Evolutionary conservation across 2,797 vertebrate genomes (phyloP).

Genomic region (Scleropages formosus): DNA sequence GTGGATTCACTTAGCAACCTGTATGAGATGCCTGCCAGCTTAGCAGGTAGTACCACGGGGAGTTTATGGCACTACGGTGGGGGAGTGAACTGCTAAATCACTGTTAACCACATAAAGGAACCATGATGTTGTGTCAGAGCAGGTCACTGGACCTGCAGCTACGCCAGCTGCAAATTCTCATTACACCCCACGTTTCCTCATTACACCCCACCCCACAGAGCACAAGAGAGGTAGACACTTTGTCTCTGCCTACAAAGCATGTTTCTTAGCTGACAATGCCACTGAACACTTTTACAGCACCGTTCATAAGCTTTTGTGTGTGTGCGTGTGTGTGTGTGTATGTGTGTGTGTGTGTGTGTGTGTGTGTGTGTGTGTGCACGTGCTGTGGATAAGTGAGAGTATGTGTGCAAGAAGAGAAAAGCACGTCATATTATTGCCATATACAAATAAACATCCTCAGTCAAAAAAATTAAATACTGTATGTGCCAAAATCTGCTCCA

Average conservation of each 20-base stretch:
- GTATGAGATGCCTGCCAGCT: too few species aligned
- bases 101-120: conserved; percentile 1
- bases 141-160: conserved; percentile 1
- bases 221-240: background rate
- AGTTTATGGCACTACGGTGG: background rate
- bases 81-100: conserved; percentile 12
- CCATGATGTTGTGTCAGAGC: background rate
- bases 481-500: background rate
- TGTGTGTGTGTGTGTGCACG: background rate
- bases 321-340: background rate
- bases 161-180: background rate
- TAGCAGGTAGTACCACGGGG: too few species aligned
- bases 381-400: too few species aligned
- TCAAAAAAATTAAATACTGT: background rate
- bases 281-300: background rate
- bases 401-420: background rate
- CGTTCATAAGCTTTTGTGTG: background rate
- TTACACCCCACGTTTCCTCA: background rate
- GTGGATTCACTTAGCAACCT: conserved; percentile 20
- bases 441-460: background rate
- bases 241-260: background rate
- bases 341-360: background rate
- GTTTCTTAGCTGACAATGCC: background rate
- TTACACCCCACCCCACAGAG: background rate
- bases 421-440: background rate